phyloP scores from a whole-genome alignment of 2,888 invertebrate species.

The Rotaria macrura region DNA sequence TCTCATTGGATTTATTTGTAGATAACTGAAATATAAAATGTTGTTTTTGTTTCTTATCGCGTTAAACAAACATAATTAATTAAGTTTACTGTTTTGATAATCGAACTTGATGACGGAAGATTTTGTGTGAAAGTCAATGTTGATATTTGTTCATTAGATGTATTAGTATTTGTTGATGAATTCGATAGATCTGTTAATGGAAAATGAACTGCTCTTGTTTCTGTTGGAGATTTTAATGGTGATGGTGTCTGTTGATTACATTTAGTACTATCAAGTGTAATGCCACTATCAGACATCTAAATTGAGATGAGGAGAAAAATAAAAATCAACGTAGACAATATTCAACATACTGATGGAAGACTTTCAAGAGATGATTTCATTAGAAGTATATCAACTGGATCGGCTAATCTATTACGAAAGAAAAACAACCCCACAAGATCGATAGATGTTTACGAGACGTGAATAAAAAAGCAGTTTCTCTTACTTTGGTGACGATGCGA shows the following conservation, averaged over 20 bases:
- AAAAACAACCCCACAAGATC: not conserved
- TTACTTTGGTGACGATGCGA: too few relatives aligned
- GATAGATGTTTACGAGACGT: too few relatives aligned
- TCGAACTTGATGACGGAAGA: not conserved
- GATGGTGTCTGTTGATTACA: not conserved
- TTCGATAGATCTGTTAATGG: not conserved
- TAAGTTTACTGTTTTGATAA: not conserved
- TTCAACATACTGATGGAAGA: not conserved
- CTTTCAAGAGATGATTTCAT: slow-evolving; percentile 9
- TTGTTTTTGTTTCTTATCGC: not conserved
- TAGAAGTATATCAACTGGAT: not conserved
- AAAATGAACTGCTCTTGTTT: not conserved
- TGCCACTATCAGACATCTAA: not conserved
- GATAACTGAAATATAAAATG: not conserved
- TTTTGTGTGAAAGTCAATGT: not conserved
- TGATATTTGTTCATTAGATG: too few relatives aligned
- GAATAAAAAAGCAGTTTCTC: too few relatives aligned
- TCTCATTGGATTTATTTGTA: not conserved
- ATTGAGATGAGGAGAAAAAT: too few relatives aligned
- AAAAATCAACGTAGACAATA: too few relatives aligned
- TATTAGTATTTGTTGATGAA: not conserved
- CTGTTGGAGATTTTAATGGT: not conserved
- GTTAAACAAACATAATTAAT: too few relatives aligned
- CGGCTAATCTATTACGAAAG: not conserved
- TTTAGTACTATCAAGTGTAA: not conserved